Base-by-base conservation (phyloP, 1,140 invertebrate genomes). In the Drosophila navojoa region DNA sequence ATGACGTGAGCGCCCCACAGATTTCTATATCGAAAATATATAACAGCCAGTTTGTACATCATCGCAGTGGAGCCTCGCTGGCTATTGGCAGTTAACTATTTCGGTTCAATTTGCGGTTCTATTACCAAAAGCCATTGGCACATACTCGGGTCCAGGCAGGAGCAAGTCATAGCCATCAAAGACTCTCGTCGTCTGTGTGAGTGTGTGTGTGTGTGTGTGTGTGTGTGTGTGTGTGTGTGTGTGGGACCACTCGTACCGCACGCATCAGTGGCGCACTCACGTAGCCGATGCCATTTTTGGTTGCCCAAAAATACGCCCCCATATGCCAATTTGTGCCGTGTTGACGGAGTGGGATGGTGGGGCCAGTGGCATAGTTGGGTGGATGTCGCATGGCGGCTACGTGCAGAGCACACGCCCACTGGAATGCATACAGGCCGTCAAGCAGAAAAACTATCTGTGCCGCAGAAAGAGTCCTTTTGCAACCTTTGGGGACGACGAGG, bases 101-200 rank as follows among this genome's bases (percentile, higher is more conserved):
- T 67, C 68, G 63, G 76, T 87, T 80, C 85, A 84, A 89, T 89
- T 89, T 89, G 84, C 80, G 84, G 84, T 89, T 89, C 77, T 64
- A 89, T 80, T 84, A 84, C 79, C 50, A 68, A 71, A 25, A 62
- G 73, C 58, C 74, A 89, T 89, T 89, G 61, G 47, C 84, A 87
- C 82, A 87, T 82, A 49, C 76, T 79, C 64, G 59, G 53, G 49
- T 22, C 44, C 35, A n/a, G 35, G 7, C 66, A 25, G 35, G 9
- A 25, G 32, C 42, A 54, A 66, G 44, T 60, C 15, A 35, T 4
- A 11, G 25, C 16, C 29, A 38, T 22, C 6, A 29, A 45, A 45
- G 42, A 16, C n/a, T 44, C 13, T 4, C 13, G n/a, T 5, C 9
- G 15, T 15, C 6, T 13, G 6, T 42, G 16, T 40, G 16, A n/a